Evolutionary conservation across 2,113 vertebrate species (phyloP).

Genomic region (Prinia subflava): DNA sequence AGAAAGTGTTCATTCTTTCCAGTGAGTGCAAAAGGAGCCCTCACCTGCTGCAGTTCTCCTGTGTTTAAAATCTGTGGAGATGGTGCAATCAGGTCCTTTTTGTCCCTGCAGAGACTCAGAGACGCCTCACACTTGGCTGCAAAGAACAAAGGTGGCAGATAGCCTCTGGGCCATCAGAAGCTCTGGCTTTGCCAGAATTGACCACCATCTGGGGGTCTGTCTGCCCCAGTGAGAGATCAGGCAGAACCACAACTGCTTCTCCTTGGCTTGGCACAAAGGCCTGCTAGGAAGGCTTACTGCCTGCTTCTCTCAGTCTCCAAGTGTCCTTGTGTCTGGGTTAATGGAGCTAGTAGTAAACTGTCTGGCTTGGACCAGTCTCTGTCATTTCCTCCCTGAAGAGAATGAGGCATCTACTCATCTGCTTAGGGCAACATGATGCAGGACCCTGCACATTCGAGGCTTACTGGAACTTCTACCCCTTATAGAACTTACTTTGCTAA

Average conservation of each 20-base stretch:
- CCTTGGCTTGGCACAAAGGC: not conserved
- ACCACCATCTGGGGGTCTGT: not conserved
- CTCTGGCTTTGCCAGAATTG: not conserved
- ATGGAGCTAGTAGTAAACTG: not conserved
- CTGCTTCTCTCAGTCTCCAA: accelerated
- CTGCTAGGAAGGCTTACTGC: not conserved
- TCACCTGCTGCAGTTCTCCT: not conserved
- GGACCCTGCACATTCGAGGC: not conserved
- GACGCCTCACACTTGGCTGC: accelerated
- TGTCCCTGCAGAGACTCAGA: not conserved
- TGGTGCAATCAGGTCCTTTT: not conserved
- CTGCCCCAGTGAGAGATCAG: not conserved
- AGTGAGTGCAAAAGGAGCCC: not conserved
- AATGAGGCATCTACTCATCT: not conserved
- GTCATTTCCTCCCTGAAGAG: not conserved
- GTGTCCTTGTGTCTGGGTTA: not conserved
- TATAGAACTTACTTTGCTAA: accelerated
- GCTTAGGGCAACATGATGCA: not conserved
- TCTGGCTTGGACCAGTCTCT: not conserved
- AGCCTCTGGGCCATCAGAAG: not conserved
- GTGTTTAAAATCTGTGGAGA: not conserved
- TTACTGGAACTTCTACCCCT: not conserved
- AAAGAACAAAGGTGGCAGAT: not conserved
- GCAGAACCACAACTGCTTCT: not conserved
- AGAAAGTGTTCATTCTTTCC: not conserved